Percentiles rank a stretch among this genome's conserved stretches.
These are phyloP conservation scores for Cricetomys ansorgei DNA, from an alignment of 2,113 vertebrate species.

Conservation along the genomic window DNA sequence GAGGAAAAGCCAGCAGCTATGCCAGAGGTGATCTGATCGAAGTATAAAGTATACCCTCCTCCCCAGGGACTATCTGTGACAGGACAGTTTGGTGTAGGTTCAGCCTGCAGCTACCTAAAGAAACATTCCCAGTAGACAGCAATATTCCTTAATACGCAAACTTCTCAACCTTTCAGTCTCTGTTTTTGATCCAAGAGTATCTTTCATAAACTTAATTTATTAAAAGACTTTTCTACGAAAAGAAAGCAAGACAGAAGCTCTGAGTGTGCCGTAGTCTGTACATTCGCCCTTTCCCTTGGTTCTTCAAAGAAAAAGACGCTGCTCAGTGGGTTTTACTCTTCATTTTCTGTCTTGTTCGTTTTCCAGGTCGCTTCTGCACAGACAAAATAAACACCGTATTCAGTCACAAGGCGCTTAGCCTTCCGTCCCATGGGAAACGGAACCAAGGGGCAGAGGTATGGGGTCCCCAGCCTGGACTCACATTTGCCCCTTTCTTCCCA, in stretches of 20 bases:
- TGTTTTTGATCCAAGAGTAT: slow-evolving; percentile 44
- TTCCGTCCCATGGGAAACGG: not conserved
- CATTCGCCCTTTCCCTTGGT: not conserved
- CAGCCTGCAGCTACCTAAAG: not conserved
- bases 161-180: slow-evolving; percentile 6
- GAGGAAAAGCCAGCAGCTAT: not conserved
- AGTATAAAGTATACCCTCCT: not conserved
- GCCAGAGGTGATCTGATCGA: not conserved
- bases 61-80: not conserved
- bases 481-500: slow-evolving; percentile 87
- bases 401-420: not conserved
- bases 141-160: slow-evolving; percentile 12
- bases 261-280: not conserved
- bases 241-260: not conserved
- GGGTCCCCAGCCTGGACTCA: slow-evolving; percentile 65
- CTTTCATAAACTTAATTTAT: slow-evolving; percentile 44
- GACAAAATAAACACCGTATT: not conserved
- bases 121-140: not conserved
- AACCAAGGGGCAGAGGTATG: not conserved
- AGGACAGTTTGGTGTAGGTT: not conserved
- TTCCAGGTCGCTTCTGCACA: slow-evolving; percentile 96
- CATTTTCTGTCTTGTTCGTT: slow-evolving; percentile 93
- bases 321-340: slow-evolving; percentile 87
- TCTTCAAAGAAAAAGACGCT: not conserved
- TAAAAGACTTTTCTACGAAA: slow-evolving; percentile 46